These are phyloP conservation scores for Odocoileus hemionus DNA, from an alignment of 2,113 vertebrate genomes.

Conservation along the genomic window DNA sequence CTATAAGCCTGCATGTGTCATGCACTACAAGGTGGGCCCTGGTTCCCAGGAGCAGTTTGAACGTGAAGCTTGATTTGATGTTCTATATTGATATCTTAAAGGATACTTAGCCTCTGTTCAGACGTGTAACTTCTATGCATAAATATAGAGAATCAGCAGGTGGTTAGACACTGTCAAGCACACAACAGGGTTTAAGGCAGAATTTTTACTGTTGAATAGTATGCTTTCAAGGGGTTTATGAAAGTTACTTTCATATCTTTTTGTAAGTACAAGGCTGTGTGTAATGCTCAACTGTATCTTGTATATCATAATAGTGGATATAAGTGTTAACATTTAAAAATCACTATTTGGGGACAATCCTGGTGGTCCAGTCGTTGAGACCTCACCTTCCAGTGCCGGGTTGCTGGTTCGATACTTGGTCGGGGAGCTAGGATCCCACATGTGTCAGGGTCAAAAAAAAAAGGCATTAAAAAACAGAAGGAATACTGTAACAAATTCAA, in stretches of 20 bases:
- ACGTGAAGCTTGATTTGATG: not conserved
- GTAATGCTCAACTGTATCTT: not conserved
- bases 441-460: not conserved
- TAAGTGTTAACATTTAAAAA: not conserved
- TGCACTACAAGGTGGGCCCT: constrained; percentile 91
- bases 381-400: not conserved
- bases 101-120: not conserved
- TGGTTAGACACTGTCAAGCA: not conserved
- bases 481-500: not conserved
- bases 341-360: not conserved
- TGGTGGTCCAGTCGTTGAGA: not conserved
- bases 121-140: not conserved
- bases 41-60: not conserved
- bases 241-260: not conserved
- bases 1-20: constrained; percentile 94
- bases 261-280: not conserved
- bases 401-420: not conserved
- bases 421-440: not conserved
- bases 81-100: not conserved
- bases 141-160: not conserved
- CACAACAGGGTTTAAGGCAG: not conserved
- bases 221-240: not conserved
- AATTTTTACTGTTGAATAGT: not conserved
- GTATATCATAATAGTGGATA: not conserved
- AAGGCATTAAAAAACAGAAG: not conserved